Evolutionary conservation across 2,888 invertebrate genomes (phyloP), one percentile per base, ranked within the genome.

Genomic region (Labia minor): DNA sequence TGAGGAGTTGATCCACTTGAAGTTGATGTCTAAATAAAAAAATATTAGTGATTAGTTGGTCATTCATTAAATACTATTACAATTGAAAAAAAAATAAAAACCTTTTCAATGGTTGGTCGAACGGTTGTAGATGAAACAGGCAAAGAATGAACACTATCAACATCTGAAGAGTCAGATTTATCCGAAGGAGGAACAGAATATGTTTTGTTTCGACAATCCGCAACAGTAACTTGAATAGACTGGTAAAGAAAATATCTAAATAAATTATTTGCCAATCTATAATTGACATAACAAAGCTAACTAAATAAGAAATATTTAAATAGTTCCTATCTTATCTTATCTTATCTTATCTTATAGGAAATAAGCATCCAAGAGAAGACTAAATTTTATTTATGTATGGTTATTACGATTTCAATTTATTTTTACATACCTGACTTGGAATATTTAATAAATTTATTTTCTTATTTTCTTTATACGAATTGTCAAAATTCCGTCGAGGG

Each of bases 81-180:
- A 65, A 61, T n/a, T 33, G 49, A 20, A 20, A 49, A 1, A 26
- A 37, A 18, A 64, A 62, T 66, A 70, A 64, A 73, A 73, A 71
- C 76, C 76, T 4, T 74, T 74, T 61, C 74, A 71, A 72, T 74
- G 72, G 71, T 76, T 10, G 70, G 76, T 70, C 77, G 76, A n/a
- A 78, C 77, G 4, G 77, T 77, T 21, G 79, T 80, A 19, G 80
- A 78, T 21, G 79, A 78, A 63, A 88, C 85, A 21, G 91, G 91
- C 74, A 91, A 81, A 72, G 92, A 92, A 79, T 91, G 90, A 71
- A 91, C 89, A 16, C 91, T 91, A 75, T 92, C 92, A 74, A 87
- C 82, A 78, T 89, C 89, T 65, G 77, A 77, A 75, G 89, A 89
- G 72, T 91, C 90, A 70, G 89, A 89, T 78, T 90, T 90, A 74